phyloP scores from a whole-genome alignment of 1,140 invertebrate genomes.

The Caerostris extrusa region DNA sequence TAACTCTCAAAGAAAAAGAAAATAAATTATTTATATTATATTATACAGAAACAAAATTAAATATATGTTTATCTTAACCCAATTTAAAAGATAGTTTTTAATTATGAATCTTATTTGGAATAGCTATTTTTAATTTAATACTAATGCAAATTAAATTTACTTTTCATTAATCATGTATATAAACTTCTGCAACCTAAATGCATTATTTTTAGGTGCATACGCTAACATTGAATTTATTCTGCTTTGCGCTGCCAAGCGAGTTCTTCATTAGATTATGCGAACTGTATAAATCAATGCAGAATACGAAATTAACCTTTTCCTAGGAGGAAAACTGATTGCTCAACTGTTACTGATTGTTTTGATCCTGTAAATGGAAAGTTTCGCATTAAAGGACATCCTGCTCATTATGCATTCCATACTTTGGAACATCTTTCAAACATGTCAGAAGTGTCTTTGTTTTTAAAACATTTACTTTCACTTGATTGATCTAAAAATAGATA shows the following conservation, averaged over 20 bases:
- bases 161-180: neutral
- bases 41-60: no score
- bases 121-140: neutral
- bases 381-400: neutral
- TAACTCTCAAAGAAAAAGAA: no score
- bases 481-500: no score
- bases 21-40: no score
- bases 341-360: neutral
- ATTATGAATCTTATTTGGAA: neutral
- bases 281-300: constrained; percentile 38
- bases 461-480: no score
- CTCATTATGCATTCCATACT: neutral
- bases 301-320: constrained; percentile 25
- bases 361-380: neutral
- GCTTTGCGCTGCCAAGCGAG: neutral
- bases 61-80: no score
- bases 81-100: no score
- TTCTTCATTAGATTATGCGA: constrained; percentile 25
- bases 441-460: neutral
- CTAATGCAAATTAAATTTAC: neutral
- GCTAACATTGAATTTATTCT: constrained; percentile 22
- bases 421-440: neutral
- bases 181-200: neutral
- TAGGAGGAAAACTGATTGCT: neutral
- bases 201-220: neutral